Percentiles rank a stretch among this genome's conserved stretches.
Evolutionary conservation across 2,113 vertebrate species (phyloP).

Genomic region (Lethenteron reissneri): DNA sequence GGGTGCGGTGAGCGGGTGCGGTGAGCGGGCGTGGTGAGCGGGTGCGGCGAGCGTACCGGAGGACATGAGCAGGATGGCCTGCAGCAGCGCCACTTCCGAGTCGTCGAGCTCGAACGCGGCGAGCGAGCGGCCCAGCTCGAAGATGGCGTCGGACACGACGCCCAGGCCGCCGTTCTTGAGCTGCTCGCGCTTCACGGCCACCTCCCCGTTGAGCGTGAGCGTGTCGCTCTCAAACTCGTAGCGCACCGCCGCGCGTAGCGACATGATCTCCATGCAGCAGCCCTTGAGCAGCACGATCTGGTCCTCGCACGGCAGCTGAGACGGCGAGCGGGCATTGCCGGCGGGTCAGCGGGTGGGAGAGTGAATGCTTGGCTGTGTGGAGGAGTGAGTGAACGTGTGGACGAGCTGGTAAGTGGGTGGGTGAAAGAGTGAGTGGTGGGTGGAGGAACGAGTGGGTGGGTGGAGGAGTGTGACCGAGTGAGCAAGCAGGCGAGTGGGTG

Average conservation of each 20-base stretch:
- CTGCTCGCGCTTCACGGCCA: slow-evolving; percentile 88
- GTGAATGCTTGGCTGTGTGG: not conserved
- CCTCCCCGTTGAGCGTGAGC: slow-evolving; percentile 89
- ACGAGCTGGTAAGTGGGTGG: not conserved
- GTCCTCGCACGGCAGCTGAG: slow-evolving; percentile 91
- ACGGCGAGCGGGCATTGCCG: slow-evolving; percentile 7
- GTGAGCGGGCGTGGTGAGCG: too few relatives aligned
- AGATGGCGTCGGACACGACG: slow-evolving; percentile 92
- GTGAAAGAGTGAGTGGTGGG: not conserved
- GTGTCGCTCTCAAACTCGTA: slow-evolving; percentile 95
- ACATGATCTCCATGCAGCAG: slow-evolving; percentile 99
- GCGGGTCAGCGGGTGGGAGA: too few relatives aligned
- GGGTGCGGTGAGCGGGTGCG: too few relatives aligned
- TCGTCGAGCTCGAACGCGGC: slow-evolving; percentile 89
- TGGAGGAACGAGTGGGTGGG: too few relatives aligned
- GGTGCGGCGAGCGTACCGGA: slow-evolving; percentile 32
- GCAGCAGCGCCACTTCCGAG: slow-evolving; percentile 87
- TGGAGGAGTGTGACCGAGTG: too few relatives aligned
- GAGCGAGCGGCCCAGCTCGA: slow-evolving; percentile 85
- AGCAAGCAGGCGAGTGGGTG: too few relatives aligned
- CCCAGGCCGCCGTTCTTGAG: slow-evolving; percentile 93
- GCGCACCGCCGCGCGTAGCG: slow-evolving; percentile 76
- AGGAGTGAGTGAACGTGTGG: not conserved
- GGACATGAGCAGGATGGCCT: slow-evolving; percentile 86
- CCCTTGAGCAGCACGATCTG: slow-evolving; percentile 99